Conservation (phyloP, 2,113 vertebrate genomes). For the Tamias sibiricus region DNA sequence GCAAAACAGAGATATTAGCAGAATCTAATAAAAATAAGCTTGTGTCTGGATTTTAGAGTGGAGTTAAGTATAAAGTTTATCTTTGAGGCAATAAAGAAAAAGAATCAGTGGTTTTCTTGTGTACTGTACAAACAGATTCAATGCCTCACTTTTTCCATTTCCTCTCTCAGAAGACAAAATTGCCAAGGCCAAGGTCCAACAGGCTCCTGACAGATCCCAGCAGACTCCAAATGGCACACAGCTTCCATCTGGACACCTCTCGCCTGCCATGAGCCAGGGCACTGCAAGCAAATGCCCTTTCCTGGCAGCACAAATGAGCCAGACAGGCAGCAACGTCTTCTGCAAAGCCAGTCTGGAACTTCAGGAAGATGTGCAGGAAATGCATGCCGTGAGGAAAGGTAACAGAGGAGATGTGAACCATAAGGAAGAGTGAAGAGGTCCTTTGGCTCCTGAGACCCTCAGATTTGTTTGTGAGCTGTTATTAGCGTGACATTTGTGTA, state of each 20-base stretch:
- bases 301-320: constrained; percentile 96
- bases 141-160: constrained; percentile 5
- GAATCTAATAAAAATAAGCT: not conserved
- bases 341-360: constrained; percentile 94
- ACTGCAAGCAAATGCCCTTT: constrained; percentile 95
- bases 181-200: constrained; percentile 60
- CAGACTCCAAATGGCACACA: constrained; percentile 71
- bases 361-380: constrained; percentile 96
- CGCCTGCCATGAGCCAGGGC: constrained; percentile 82
- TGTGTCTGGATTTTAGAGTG: not conserved
- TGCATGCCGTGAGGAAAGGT: constrained; percentile 93
- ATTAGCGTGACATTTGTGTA: not conserved
- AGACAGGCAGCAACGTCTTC: constrained; percentile 93
- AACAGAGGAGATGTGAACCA: rapidly evolving
- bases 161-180: constrained; percentile 80
- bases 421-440: not conserved
- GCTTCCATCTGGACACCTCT: constrained; percentile 86
- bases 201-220: constrained; percentile 59
- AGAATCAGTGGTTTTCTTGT: not conserved
- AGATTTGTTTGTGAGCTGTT: not conserved
- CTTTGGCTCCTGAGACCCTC: not conserved
- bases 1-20: not conserved
- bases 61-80: not conserved
- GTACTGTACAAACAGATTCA: not conserved
- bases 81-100: not conserved